These are phyloP conservation scores for Campopleginae sp. DNA, from an alignment of 2,888 invertebrate genomes.

Conservation along the genomic window DNA sequence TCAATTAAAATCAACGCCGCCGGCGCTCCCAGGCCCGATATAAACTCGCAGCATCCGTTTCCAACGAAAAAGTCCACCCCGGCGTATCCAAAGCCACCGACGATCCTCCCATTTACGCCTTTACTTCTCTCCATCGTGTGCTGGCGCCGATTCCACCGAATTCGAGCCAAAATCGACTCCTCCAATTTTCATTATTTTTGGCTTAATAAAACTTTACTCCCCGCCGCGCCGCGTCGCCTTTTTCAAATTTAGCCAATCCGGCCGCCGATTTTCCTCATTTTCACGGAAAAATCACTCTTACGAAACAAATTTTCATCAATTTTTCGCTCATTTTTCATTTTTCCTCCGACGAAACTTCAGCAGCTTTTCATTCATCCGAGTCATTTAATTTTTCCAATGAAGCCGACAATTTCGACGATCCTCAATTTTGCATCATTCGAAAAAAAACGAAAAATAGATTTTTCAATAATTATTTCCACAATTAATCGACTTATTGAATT, in stretches of 20 bases:
- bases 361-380: no score
- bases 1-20: slow-evolving; percentile 81
- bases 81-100: background rate
- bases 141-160: background rate
- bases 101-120: slow-evolving; percentile 2
- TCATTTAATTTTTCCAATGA: no score
- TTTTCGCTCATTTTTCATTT: no score
- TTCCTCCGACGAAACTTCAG: no score
- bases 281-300: no score
- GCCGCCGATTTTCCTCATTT: background rate
- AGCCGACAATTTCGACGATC: no score
- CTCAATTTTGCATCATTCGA: no score
- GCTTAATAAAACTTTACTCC: background rate
- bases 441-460: no score
- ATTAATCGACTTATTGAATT: no score
- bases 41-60: background rate
- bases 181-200: slow-evolving; percentile 3
- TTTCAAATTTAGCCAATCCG: background rate
- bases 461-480: no score
- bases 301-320: no score
- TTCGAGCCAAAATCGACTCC: background rate
- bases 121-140: background rate
- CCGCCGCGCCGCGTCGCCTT: no score
- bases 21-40: slow-evolving; percentile 65
- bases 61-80: background rate